Percentiles rank a stretch among this genome's conserved stretches.
Conservation (phyloP, 2,797 vertebrate genomes). For the Lacerta bilineata region DNA sequence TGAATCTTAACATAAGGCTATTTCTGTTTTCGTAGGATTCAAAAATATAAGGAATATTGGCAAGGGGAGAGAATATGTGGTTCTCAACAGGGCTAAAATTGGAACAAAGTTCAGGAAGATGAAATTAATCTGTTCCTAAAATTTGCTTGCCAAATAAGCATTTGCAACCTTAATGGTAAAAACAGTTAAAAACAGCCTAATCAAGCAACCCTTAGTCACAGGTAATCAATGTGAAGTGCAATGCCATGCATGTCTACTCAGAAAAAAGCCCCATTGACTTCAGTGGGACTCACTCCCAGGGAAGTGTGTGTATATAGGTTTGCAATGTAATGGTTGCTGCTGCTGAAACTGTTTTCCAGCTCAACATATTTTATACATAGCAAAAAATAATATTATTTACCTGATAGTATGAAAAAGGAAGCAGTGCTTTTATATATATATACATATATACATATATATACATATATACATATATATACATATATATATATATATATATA, state of each 20-base stretch:
- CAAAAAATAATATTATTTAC: conserved; percentile 30
- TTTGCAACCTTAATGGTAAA: background rate
- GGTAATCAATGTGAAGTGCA: background rate
- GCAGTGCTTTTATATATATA: conserved; percentile 39
- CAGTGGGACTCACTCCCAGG: background rate
- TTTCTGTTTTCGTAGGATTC: background rate
- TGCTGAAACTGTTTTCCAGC: background rate
- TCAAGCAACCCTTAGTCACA: conserved; percentile 6
- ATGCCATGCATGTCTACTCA: background rate
- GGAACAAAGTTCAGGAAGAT: background rate
- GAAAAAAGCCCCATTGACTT: background rate
- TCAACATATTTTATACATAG: background rate
- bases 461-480: conserved; percentile 12
- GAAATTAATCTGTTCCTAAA: background rate
- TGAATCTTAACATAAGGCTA: background rate
- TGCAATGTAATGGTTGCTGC: background rate
- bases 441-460: background rate
- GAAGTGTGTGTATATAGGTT: background rate
- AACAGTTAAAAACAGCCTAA: background rate
- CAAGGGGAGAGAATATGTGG: background rate
- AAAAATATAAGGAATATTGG: conserved; percentile 24
- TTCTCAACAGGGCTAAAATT: background rate
- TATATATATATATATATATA: no score
- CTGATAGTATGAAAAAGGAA: conserved; percentile 32
- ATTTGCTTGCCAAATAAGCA: background rate